Evolutionary conservation across 2,888 invertebrate species (phyloP), one percentile per base, ranked within the genome.

Genomic region (Zygothrica quintamaculata): DNA sequence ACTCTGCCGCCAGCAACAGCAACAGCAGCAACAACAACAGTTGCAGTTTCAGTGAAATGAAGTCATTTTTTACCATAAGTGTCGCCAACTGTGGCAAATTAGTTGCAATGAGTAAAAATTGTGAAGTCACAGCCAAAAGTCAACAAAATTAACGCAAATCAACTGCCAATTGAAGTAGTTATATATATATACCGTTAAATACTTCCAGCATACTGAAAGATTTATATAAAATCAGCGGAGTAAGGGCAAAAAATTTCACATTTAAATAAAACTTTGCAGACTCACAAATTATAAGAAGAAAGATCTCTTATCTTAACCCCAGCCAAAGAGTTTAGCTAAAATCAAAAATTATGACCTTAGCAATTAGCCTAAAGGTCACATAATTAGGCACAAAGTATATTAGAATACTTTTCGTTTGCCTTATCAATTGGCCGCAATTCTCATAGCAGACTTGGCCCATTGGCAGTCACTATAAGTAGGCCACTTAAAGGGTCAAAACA

Each of bases 41-140:
- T 16, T 48, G 75, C 55, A 47, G 69, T 53, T 64, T 16, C 52
- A 18, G 59, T 59, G 55, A 84, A 85, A 79, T 79, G 42, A 79
- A 79, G 82, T 85, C 82, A 72, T 85, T 85, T 84, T 73, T 71
- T 64, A 34, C 55, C 50, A 50, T 50, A 61, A 75, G 53, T 65
- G 65, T 57, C 40, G 44, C n/a, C 58, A 73, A 56, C 65, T 59
- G 65, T 82, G 76, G 79, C 82, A 82, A 82, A 65, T 75, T 46
- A 62, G 46, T 74, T 62, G 57, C 50, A 69, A 69, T 64, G 74
- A 69, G 60, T 53, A 59, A 60, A 46, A 50, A 61, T 71, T 64
- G 56, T 39, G 34, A 37, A 57, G 50, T 57, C 69, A 42, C n/a
- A 43, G 26, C 4, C 42, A 43, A 12, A 48, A 37, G 40, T 44